These are phyloP conservation scores for Heteromormyrus szaboi DNA, from an alignment of 2,797 vertebrate species.

Conservation along the genomic window DNA sequence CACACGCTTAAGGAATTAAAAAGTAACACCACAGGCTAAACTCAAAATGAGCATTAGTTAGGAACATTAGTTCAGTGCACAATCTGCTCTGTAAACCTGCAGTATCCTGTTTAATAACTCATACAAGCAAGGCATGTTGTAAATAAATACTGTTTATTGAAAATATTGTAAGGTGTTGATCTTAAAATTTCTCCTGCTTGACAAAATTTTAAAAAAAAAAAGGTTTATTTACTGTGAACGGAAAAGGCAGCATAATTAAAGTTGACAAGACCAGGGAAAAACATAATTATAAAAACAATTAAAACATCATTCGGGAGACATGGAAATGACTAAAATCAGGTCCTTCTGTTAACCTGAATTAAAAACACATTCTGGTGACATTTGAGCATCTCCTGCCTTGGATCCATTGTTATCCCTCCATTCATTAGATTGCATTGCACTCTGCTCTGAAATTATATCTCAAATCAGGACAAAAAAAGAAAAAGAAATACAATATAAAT, in stretches of 20 bases:
- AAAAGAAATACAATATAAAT: slow-evolving; percentile 18
- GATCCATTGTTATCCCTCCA: slow-evolving; percentile 14
- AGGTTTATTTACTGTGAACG: slow-evolving; percentile 30
- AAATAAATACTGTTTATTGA: slow-evolving; percentile 73
- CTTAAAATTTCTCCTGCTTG: slow-evolving; percentile 25
- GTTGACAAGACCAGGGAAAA: not conserved
- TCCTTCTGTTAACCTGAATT: slow-evolving; percentile 32
- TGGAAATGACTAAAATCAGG: slow-evolving; percentile 11
- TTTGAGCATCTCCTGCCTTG: not conserved
- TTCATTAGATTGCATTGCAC: slow-evolving; percentile 44
- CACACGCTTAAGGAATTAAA: not conserved
- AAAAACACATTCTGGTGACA: not conserved
- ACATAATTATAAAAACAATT: slow-evolving; percentile 37
- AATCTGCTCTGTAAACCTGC: not conserved
- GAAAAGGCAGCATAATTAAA: slow-evolving; percentile 3
- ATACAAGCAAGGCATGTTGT: slow-evolving; percentile 34
- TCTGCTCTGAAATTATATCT: slow-evolving; percentile 41
- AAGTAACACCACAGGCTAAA: not conserved
- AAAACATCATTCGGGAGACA: not conserved
- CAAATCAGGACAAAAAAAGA: slow-evolving; percentile 19
- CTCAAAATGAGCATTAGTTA: not conserved
- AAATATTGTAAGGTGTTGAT: slow-evolving; percentile 61
- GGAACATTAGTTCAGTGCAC: not conserved
- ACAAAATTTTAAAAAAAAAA: slow-evolving; percentile 35
- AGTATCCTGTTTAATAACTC: not conserved